Percentiles rank a stretch among this genome's conserved stretches.
Conservation (phyloP, 1,140 invertebrate genomes). For the Phymorhynchus buccinoides region DNA sequence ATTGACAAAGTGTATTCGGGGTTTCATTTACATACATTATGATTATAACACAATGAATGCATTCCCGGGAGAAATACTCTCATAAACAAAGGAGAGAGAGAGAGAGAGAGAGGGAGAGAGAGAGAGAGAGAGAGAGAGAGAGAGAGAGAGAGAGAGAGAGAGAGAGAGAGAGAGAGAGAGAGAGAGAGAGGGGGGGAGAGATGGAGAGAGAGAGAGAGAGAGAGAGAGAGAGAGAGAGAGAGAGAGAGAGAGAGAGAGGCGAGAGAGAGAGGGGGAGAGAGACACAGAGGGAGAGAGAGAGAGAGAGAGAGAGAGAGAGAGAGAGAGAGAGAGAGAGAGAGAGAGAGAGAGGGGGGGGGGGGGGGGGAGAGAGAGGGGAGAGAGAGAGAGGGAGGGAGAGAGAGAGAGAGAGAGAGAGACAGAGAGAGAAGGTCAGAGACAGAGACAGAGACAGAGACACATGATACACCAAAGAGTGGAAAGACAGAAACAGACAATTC, state of each 20-base stretch:
- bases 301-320: background rate
- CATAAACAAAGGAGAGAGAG: background rate
- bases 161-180: background rate
- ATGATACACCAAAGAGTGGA: background rate
- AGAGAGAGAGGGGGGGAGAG: background rate
- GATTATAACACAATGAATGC: too few species aligned
- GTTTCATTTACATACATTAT: background rate
- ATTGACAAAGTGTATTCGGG: background rate
- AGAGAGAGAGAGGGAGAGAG: background rate
- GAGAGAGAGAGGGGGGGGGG: background rate
- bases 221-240: background rate
- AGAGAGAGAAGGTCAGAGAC: background rate
- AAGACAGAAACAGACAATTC: background rate
- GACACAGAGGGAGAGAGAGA: background rate
- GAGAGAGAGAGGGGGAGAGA: background rate
- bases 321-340: background rate
- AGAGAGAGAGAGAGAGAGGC: background rate
- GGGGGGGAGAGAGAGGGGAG: background rate
- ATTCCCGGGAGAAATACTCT: too few species aligned
- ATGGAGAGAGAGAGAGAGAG: background rate
- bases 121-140: background rate
- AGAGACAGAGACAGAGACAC: background rate
- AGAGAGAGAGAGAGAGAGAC: background rate
- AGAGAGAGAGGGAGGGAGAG: background rate
- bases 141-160: background rate